phyloP scores from a whole-genome alignment of 2,888 invertebrate genomes.

The Agrypnus murinus region DNA sequence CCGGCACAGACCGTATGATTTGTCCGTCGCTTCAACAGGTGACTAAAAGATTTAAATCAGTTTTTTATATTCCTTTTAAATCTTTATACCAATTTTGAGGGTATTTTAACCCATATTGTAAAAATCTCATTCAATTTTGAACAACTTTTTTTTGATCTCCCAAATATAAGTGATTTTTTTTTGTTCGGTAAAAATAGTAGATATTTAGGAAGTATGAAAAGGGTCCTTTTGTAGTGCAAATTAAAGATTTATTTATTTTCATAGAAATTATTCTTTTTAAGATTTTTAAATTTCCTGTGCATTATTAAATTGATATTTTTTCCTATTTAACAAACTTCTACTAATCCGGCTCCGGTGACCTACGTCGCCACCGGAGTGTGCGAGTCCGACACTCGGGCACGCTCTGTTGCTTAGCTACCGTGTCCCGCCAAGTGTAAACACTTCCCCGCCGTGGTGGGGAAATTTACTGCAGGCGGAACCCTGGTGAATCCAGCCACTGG shows the following conservation, averaged over 20 bases:
- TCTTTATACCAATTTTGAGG: too few relatives aligned
- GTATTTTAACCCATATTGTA: too few relatives aligned
- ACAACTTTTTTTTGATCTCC: too few relatives aligned
- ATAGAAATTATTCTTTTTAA: too few relatives aligned
- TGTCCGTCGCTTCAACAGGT: slow-evolving; percentile 67
- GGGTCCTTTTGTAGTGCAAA: too few relatives aligned
- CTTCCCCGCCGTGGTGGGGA: slow-evolving; percentile 69
- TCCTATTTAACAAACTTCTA: slow-evolving; percentile 21
- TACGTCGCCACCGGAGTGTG: slow-evolving; percentile 55
- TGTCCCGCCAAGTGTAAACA: slow-evolving; percentile 71
- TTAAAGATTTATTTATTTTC: too few relatives aligned
- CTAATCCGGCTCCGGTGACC: slow-evolving; percentile 49
- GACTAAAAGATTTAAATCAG: slow-evolving; percentile 54
- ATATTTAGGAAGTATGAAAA: too few relatives aligned
- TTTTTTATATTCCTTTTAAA: slow-evolving; percentile 11
- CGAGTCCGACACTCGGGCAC: slow-evolving; percentile 61
- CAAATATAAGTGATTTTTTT: too few relatives aligned
- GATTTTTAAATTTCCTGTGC: too few relatives aligned
- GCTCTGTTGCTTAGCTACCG: slow-evolving; percentile 72
- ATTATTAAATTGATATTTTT: too few relatives aligned
- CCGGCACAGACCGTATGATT: slow-evolving; percentile 67
- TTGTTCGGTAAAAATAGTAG: too few relatives aligned
- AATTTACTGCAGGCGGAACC: slow-evolving; percentile 62
- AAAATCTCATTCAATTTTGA: too few relatives aligned
- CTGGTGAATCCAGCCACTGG: slow-evolving; percentile 63